phyloP scores from a whole-genome alignment of 2,888 invertebrate genomes.

The Drosophila kambysellisi region DNA sequence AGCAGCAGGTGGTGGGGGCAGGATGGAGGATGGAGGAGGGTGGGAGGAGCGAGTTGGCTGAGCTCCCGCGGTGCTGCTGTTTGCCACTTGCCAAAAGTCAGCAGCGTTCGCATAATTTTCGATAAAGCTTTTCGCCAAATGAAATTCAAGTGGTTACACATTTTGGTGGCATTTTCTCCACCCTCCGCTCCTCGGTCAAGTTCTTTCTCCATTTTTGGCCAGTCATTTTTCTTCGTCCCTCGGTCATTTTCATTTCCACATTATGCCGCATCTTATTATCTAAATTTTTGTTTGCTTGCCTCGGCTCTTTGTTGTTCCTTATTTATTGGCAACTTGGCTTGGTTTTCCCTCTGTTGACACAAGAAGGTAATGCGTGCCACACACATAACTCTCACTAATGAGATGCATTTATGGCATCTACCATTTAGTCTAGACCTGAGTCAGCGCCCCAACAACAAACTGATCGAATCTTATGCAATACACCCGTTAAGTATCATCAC shows the following conservation, averaged over 20 bases:
- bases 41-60: slow-evolving; percentile 11
- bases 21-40: no score
- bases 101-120: slow-evolving; percentile 81
- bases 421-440: slow-evolving; percentile 16
- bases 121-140: slow-evolving; percentile 84
- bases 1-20: neutral
- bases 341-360: slow-evolving; percentile 42
- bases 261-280: slow-evolving; percentile 80
- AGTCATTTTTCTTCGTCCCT: slow-evolving; percentile 62
- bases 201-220: slow-evolving; percentile 43
- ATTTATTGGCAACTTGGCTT: slow-evolving; percentile 56
- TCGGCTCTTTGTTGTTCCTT: slow-evolving; percentile 48
- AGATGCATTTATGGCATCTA: slow-evolving; percentile 15
- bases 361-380: slow-evolving; percentile 59
- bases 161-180: slow-evolving; percentile 45
- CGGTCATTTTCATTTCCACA: slow-evolving; percentile 75
- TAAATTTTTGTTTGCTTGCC: slow-evolving; percentile 67
- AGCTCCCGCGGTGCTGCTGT: slow-evolving; percentile 56
- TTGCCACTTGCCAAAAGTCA: slow-evolving; percentile 76
- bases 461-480: slow-evolving; percentile 48
- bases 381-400: slow-evolving; percentile 42
- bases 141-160: slow-evolving; percentile 82
- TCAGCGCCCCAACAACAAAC: neutral
- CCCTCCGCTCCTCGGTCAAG: slow-evolving; percentile 9
- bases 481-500: slow-evolving; percentile 23